Evolutionary conservation across 2,113 vertebrate species (phyloP).

Genomic region (Nematolebias whitei): DNA sequence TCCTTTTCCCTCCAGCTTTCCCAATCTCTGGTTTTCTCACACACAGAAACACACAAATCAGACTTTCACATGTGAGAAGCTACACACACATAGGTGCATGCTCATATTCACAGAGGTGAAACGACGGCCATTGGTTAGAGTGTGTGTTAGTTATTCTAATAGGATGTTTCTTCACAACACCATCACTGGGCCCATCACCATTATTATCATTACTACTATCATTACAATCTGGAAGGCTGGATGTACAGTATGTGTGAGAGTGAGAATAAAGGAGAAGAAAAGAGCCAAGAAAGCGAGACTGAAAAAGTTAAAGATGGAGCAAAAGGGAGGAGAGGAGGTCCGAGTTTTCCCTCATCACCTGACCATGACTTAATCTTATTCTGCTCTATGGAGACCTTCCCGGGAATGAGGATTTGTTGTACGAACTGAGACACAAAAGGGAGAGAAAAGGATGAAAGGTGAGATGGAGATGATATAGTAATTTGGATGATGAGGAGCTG

Average conservation of each 20-base stretch:
- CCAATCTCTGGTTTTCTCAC: slow-evolving; percentile 29
- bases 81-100: slow-evolving; percentile 49
- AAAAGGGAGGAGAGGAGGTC: slow-evolving; percentile 93
- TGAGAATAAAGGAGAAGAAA: slow-evolving; percentile 80
- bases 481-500: slow-evolving; percentile 40
- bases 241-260: slow-evolving; percentile 50
- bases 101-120: slow-evolving; percentile 82
- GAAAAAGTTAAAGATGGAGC: slow-evolving; percentile 85
- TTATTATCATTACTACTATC: slow-evolving; percentile 85
- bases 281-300: slow-evolving; percentile 86
- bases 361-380: slow-evolving; percentile 96
- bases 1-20: slow-evolving; percentile 34
- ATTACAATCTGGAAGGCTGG: slow-evolving; percentile 79
- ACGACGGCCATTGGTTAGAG: slow-evolving; percentile 81
- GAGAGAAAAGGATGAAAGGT: slow-evolving; percentile 38
- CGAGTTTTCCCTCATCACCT: slow-evolving; percentile 98
- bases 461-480: slow-evolving; percentile 38
- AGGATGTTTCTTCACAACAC: slow-evolving; percentile 84
- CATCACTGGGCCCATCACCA: slow-evolving; percentile 69
- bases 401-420: slow-evolving; percentile 84
- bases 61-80: slow-evolving; percentile 48
- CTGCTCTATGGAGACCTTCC: slow-evolving; percentile 91
- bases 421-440: slow-evolving; percentile 56
- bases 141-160: slow-evolving; percentile 83
- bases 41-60: slow-evolving; percentile 31